A percentile compares a stretch with the other conserved stretches of the same genome.
phyloP scores from a whole-genome alignment of 1,140 invertebrate genomes.

The Temnothorax nylanderi region DNA sequence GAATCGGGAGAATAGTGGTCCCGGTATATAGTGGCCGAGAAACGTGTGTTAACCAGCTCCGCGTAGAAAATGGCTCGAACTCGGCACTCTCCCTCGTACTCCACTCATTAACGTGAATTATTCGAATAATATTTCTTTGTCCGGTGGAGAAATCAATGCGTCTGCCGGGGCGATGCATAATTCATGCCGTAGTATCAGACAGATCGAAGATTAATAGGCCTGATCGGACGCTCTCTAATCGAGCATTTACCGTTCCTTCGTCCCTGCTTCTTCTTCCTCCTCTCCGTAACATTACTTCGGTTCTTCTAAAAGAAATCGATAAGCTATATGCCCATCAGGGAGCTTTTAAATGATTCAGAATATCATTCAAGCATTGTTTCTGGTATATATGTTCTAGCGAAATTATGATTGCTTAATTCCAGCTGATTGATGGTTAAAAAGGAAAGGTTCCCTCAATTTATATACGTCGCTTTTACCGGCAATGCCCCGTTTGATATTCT shows the following conservation, averaged over 20 bases:
- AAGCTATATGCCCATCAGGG: slow-evolving; percentile 16
- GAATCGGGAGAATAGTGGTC: neutral
- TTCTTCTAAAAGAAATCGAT: slow-evolving; percentile 69
- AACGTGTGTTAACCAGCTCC: slow-evolving; percentile 9
- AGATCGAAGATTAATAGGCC: slow-evolving; percentile 82
- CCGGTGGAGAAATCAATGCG: slow-evolving; percentile 81
- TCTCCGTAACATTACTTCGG: slow-evolving; percentile 4
- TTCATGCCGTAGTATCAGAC: slow-evolving; percentile 80
- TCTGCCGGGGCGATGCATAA: slow-evolving; percentile 80
- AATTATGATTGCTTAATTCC: neutral
- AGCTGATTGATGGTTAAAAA: neutral
- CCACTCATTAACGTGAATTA: slow-evolving; percentile 84
- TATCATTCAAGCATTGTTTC: slow-evolving; percentile 1
- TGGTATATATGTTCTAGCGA: neutral
- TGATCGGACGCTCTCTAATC: slow-evolving; percentile 80
- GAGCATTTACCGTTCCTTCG: slow-evolving; percentile 75
- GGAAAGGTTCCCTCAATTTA: neutral
- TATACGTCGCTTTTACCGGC: neutral
- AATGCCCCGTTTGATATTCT: neutral
- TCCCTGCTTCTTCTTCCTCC: neutral
- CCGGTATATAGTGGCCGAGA: neutral
- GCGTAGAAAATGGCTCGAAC: slow-evolving; percentile 49
- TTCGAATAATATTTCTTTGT: slow-evolving; percentile 83
- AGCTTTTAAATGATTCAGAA: slow-evolving; percentile 57
- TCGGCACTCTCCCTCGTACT: slow-evolving; percentile 37